Base-by-base conservation (phyloP, 2,888 invertebrate genomes). In the Acronicta aceris region DNA sequence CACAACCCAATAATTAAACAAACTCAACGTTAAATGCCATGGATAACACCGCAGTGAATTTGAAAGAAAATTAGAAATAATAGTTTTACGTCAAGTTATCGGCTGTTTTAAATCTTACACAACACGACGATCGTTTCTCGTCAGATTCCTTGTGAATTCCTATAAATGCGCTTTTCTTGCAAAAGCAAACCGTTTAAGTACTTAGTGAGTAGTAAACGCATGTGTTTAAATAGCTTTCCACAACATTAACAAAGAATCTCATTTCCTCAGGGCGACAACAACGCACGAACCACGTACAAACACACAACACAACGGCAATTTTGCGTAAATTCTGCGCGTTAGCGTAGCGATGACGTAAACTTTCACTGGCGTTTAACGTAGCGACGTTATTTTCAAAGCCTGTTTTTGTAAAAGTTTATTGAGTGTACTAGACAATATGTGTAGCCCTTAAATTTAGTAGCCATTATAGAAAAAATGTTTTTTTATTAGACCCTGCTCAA, bases 331-430 rank as follows among this genome's bases (percentile, higher is more conserved):
- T 84, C 76, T 78, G 78, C 84, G 77, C 80, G 82, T 83, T 79
- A 78, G 77, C 80, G 82, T 83, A 78, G 78, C 66, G 81, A 82
- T 88, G 86, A 88, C 80, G 84, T 83, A 78, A 81, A 85, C 88
- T 89, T 89, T 89, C 89, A 79, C 88, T 79, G 61, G 51, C 52
- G 59, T 65, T 60, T 68, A 64, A 71, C 70, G 69, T 68, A 64
- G 69, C 68, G 69, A 49, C 59, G 54, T 69, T 69, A 63, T 67
- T 67, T 75, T 66, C 75, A 74, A 77, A 65, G 52, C 42, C 47
- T 7, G 59, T 63, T 60, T 57, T 50, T 73, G 66, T 57, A 47
- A 50, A 70, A 76, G 55, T 64, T 58, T 43, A 57, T 42, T 53
- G 27, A 47, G 41, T 53, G 13, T 6, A 33, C 30, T 33, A 12